A percentile compares a stretch with the other conserved stretches of the same genome.
phyloP scores from a whole-genome alignment of 2,113 vertebrate genomes.

The Sialia sialis region DNA sequence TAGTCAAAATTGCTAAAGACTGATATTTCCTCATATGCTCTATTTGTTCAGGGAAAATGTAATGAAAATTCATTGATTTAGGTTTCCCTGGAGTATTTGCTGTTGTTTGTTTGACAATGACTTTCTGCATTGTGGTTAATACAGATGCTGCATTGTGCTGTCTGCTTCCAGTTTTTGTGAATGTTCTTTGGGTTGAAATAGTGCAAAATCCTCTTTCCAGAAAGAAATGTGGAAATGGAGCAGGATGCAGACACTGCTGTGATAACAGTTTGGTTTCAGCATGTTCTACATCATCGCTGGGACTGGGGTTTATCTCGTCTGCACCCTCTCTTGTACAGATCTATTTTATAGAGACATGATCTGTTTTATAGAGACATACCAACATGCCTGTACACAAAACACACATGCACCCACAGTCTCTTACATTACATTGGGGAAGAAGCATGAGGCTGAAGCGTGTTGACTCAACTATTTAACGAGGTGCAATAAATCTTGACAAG shows the following conservation, averaged over 20 bases:
- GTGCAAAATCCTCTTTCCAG: background rate
- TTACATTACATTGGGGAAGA: background rate
- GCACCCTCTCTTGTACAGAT: background rate
- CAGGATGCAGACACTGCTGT: background rate
- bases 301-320: background rate
- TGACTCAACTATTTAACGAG: conserved; percentile 55
- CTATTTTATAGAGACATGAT: background rate
- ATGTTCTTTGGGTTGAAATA: background rate
- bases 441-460: background rate
- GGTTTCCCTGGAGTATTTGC: background rate
- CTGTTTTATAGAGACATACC: background rate
- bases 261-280: background rate
- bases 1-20: background rate
- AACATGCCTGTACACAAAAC: background rate
- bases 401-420: background rate
- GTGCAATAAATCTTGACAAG: conserved; percentile 57
- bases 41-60: background rate
- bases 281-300: background rate
- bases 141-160: background rate
- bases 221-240: background rate
- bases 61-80: background rate
- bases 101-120: background rate
- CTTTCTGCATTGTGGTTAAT: conserved; percentile 9
- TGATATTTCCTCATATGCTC: background rate
- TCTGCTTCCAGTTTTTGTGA: background rate